These are phyloP conservation scores for Corythornis cristatus DNA, from an alignment of 2,113 vertebrate species.

Conservation along the genomic window DNA sequence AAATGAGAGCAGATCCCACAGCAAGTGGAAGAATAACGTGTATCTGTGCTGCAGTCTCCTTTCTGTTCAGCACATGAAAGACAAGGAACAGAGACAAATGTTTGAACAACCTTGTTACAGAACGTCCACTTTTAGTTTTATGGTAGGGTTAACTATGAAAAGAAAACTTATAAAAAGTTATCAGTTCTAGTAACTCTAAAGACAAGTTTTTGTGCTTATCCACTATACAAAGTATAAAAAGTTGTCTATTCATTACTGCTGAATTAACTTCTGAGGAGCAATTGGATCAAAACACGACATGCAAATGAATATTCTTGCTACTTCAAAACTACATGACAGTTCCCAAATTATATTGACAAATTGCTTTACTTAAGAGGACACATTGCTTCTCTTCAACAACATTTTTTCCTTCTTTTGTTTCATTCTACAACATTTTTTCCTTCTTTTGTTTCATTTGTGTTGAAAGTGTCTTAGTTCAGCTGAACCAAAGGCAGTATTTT, in stretches of 20 bases:
- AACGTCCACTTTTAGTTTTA: not conserved
- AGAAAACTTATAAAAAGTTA: not conserved
- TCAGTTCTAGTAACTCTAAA: not conserved
- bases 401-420: not conserved
- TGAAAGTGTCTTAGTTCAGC: not conserved
- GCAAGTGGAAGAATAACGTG: not conserved
- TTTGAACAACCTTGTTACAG: not conserved
- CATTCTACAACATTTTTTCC: not conserved
- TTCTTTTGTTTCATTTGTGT: not conserved
- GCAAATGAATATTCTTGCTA: not conserved
- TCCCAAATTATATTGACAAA: not conserved
- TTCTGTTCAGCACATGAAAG: not conserved
- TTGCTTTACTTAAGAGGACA: not conserved
- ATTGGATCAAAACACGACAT: not conserved
- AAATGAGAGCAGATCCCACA: not conserved
- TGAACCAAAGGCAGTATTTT: not conserved
- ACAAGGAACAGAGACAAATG: not conserved
- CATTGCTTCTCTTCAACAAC: not conserved
- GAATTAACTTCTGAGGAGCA: constrained; percentile 5
- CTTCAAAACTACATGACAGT: not conserved
- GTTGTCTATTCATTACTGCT: not conserved
- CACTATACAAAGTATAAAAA: not conserved
- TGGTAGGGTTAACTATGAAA: not conserved
- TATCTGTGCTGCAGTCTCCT: not conserved
- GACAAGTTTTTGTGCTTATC: not conserved